Evolutionary conservation across 1,140 invertebrate genomes (phyloP), one percentile per base, ranked within the genome.

Genomic region (Leptinotarsa defecta): DNA sequence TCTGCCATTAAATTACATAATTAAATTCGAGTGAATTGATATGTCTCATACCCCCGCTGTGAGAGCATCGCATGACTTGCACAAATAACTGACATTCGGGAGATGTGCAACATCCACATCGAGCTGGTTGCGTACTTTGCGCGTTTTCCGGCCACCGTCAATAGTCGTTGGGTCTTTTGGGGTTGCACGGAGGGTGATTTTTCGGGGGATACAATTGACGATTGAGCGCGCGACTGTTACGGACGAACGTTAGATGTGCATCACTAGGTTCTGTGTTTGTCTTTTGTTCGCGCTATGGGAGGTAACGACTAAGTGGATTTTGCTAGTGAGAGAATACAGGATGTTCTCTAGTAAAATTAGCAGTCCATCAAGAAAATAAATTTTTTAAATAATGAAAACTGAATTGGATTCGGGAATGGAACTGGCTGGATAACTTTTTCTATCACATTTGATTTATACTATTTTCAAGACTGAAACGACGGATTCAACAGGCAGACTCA

Each of bases 151-250:
- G 67, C 34, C 67, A 48, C 67, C 43, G 34, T 17, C 67, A 68
- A 27, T 68, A 17, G 52, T 57, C 52, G 67, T 43, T 43, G 67
- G 24, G 24, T 68, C 67, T 68, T 68, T 68, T 62, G 71, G 71
- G 71, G 71, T 72, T 72, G 57, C 71, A 72, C 57, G 71, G 71
- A 63, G 71, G 71, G 71, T 72, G 71, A 72, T 72, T 72, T 63
- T 63, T 43, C 67, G 24, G 67, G 67, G 67, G 67, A 43, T 27
- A 68, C 67, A 68, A 68, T 68, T 49, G 71, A 63, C 70, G 57
- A 48, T 71, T n/a, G 71, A 49, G 67, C 52, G 61, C 43, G 48
- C n/a, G 43, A 71, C 43, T 71, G 71, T 72, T 62, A 52, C 52
- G 71, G 71, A 68, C 67, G 67, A 68, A 68, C 34, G 67, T 68